Evolutionary conservation across 2,113 vertebrate species (phyloP), one percentile per base, ranked within the genome.

Genomic region (Rhagologus leucostigma): DNA sequence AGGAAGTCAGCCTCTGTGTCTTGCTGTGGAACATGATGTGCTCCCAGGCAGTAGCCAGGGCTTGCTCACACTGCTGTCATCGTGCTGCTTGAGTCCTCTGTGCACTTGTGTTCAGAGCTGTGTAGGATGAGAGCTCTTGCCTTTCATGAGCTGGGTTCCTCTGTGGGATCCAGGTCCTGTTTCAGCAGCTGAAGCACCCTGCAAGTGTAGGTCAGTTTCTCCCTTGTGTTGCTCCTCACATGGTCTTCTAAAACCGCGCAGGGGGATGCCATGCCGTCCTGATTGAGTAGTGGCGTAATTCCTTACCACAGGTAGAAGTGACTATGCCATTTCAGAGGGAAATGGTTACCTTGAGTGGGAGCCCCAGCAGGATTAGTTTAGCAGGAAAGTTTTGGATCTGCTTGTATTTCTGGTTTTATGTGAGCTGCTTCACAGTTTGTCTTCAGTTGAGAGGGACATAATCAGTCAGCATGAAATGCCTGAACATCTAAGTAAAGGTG

Each of bases 51-150:
- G 27, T 1, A 76, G 41, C 70, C 85, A 53, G 71, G 68, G 57
- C 77, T 59, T 56, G 60, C 32, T 35, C 29, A 20, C 49, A 3
- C 13, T 39, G 68, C 42, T 67, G 68, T 52, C 56, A 13, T 30
- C 0, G 0, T 37, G 24, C 50, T 63, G 29, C 29, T 67, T 0
- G 0, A 60, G 47, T 21, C 65, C 32, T 68, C 44, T 3, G 0
- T 53, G 71, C 44, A 20, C n/a, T 53, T 59, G 56, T 7, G 4
- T 44, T 78, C 44, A 6, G 35, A 29, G 29, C 16, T 5, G 12
- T 1, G 57, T 18, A 26, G 55, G 50, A 23, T 55, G 60, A 76
- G 32, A 82, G 16, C 44, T 39, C n/a, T 55, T 44, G 49, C 14
- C 64, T 52, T 67, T 18, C 47, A 26, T 12, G 15, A 73, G 35